These are phyloP conservation scores for Ennomos quercinarius DNA, from an alignment of 2,888 invertebrate species.

Conservation along the genomic window DNA sequence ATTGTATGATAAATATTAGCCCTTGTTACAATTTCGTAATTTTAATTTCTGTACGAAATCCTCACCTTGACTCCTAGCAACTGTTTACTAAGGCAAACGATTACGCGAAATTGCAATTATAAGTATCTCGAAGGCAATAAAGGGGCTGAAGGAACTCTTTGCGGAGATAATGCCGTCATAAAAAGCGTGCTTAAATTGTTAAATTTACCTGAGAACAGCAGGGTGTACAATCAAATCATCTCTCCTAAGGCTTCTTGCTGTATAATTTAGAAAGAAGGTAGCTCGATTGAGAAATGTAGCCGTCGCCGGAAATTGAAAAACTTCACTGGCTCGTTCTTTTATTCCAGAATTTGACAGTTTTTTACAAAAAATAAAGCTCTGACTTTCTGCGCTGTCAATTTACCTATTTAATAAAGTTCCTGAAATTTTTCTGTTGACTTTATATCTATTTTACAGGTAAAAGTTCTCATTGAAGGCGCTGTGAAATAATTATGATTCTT, in stretches of 20 bases:
- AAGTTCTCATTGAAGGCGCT: neutral
- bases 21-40: neutral
- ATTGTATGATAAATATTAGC: slow-evolving; percentile 7
- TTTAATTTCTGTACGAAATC: slow-evolving; percentile 6
- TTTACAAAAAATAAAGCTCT: slow-evolving; percentile 56
- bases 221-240: slow-evolving; percentile 77
- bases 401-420: slow-evolving; percentile 30
- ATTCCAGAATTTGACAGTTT: slow-evolving; percentile 70
- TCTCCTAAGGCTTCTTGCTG: slow-evolving; percentile 71
- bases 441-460: neutral
- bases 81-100: slow-evolving; percentile 54
- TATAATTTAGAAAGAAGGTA: slow-evolving; percentile 74
- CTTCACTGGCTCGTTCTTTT: slow-evolving; percentile 68
- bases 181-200: slow-evolving; percentile 76
- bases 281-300: slow-evolving; percentile 75
- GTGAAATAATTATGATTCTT: slow-evolving; percentile 3
- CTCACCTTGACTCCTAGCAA: slow-evolving; percentile 18
- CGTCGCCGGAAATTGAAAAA: slow-evolving; percentile 83
- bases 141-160: slow-evolving; percentile 57
- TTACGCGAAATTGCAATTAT: slow-evolving; percentile 63
- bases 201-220: slow-evolving; percentile 76
- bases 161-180: slow-evolving; percentile 69
- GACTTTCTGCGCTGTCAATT: slow-evolving; percentile 51
- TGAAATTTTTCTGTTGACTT: slow-evolving; percentile 19
- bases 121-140: slow-evolving; percentile 63